Evolutionary conservation across 2,888 invertebrate species (phyloP), one percentile per base, ranked within the genome.

Genomic region (Masnerella sp.): DNA sequence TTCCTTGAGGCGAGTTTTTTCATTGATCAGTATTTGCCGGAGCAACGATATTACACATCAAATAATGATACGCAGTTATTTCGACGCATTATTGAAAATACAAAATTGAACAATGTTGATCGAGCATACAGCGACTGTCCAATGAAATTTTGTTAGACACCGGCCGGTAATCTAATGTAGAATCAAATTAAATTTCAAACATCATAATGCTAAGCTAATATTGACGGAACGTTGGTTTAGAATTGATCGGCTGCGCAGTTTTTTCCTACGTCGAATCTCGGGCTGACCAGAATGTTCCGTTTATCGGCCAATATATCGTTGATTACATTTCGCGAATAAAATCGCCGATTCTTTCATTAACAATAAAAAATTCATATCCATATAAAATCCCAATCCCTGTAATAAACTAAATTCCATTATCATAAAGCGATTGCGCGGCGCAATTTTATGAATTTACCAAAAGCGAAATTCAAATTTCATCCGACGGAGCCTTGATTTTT

Each of bases 111-210:
- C 14, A 28, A 14, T 28, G 45, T 45, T 15, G 45, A 28, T 15
- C n/a, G 14, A 28, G 30, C 15, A 15, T 15, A 15, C 22, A 49
- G 2, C 12, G 20, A 4, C 11, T 11, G 42, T 9, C 47, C 15
- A 54, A 54, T 30, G 40, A 40, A 54, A 17, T 14, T 28, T 28
- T 28, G 30, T 54, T 18, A 28, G 18, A 17, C 7, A 25, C 17
- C 17, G 30, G 8, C 28, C 22, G 14, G 20, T 40, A 28, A 54
- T 40, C 54, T 54, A 54, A 54, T 30, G 54, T 28, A 40, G 11
- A 52, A 52, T 52, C 25, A 40, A 54, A 54, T 54, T 40, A 8
- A 28, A 40, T 54, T 54, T 28, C 40, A 43, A 58, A 43, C 32
- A 22, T 34, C 43, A 58, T 43, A 56, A 43, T 58, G 22, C 40